Conservation (phyloP, 1,140 invertebrate species). For the Apis florea region DNA sequence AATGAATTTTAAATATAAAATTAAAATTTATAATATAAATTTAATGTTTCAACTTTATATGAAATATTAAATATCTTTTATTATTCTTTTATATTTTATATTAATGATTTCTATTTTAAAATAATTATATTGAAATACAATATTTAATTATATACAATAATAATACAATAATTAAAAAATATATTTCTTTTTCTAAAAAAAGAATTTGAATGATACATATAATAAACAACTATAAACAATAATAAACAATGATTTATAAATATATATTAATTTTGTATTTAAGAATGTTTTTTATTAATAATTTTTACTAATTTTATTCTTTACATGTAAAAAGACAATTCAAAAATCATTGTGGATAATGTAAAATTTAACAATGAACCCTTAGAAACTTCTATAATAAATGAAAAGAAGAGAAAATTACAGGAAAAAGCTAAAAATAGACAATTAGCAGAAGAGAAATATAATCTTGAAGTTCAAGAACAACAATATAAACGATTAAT, state of each 20-base stretch:
- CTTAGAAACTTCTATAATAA: background rate
- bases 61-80: background rate
- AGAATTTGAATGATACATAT: background rate
- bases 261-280: background rate
- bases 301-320: background rate
- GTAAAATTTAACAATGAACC: constrained; percentile 21
- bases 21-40: background rate
- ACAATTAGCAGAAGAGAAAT: constrained; percentile 53
- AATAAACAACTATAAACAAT: background rate
- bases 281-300: background rate
- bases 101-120: background rate
- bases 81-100: background rate
- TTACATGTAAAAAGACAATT: background rate
- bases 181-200: background rate
- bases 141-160: background rate
- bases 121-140: background rate
- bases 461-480: constrained; percentile 63
- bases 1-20: no score
- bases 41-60: background rate
- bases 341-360: background rate
- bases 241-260: background rate
- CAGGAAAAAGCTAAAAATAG: constrained; percentile 16
- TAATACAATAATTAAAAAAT: background rate
- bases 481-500: constrained; percentile 72
- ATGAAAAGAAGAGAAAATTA: constrained; percentile 19